Evolutionary conservation across 2,797 vertebrate genomes (phyloP).

Genomic region (Sebastes reedi): DNA sequence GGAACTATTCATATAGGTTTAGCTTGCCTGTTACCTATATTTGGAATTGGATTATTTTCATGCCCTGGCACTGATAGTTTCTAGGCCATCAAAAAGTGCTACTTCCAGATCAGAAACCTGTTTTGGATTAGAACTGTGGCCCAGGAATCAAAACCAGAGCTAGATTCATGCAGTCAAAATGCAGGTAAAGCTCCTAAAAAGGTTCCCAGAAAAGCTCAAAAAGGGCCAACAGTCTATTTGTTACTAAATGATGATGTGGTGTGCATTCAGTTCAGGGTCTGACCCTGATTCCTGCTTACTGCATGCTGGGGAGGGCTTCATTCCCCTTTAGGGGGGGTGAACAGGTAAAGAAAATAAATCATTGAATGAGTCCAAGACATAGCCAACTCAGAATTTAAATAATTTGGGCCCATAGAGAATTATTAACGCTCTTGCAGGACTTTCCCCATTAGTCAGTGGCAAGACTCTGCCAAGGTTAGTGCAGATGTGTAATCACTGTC

Average conservation of each 20-base stretch:
- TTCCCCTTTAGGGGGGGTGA: slow-evolving; percentile 7
- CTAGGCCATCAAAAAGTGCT: neutral
- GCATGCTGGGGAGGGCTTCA: slow-evolving; percentile 4
- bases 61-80: neutral
- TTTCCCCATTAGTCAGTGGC: slow-evolving; percentile 32
- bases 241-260: neutral
- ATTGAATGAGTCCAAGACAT: slow-evolving; percentile 27
- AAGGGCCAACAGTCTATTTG: neutral
- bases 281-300: neutral
- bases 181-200: neutral
- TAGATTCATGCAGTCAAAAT: neutral
- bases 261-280: neutral
- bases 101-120: neutral
- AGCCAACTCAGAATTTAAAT: slow-evolving; percentile 31
- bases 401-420: slow-evolving; percentile 26
- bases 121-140: neutral
- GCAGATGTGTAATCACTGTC: slow-evolving; percentile 19
- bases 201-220: neutral
- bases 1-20: too few relatives aligned
- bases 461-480: slow-evolving; percentile 31
- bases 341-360: slow-evolving; percentile 48
- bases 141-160: neutral
- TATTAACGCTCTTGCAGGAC: slow-evolving; percentile 24
- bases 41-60: too few relatives aligned
- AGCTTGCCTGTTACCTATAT: too few relatives aligned